Evolutionary conservation across 2,797 vertebrate species (phyloP).

Genomic region (Hyperoplus immaculatus): DNA sequence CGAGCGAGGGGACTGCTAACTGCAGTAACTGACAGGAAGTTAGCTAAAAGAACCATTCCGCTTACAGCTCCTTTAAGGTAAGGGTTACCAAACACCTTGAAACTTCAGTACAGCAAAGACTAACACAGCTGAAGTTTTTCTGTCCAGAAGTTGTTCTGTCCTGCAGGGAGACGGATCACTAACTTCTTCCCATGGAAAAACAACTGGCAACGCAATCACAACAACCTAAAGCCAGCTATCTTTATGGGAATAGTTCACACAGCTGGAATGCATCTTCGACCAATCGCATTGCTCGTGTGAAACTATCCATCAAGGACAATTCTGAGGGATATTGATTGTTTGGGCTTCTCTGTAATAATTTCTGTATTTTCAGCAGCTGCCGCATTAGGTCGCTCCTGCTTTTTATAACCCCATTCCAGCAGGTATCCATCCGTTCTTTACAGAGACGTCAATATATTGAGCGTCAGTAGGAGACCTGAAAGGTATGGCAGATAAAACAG

Average conservation of each 20-base stretch:
- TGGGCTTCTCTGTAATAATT: conserved; percentile 26
- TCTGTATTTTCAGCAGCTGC: conserved; percentile 48
- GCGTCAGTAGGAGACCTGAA: conserved; percentile 20
- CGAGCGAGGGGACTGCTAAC: too few relatives aligned
- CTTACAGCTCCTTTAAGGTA: too few relatives aligned
- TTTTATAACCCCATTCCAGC: conserved; percentile 35
- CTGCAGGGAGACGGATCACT: neutral
- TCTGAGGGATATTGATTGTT: conserved; percentile 36
- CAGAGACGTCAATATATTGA: conserved; percentile 58
- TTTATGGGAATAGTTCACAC: conserved; percentile 38
- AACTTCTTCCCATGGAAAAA: conserved; percentile 7
- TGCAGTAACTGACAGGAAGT: too few relatives aligned
- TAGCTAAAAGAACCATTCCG: too few relatives aligned
- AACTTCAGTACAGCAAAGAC: neutral
- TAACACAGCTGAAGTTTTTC: conserved; percentile 2
- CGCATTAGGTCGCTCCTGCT: conserved; percentile 26
- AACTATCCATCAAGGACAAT: conserved; percentile 47
- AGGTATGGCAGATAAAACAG: conserved; percentile 54
- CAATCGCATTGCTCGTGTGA: conserved; percentile 14
- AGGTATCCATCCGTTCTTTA: conserved; percentile 23
- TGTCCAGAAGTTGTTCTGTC: neutral
- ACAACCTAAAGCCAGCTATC: neutral
- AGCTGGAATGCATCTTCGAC: conserved; percentile 32
- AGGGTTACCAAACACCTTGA: neutral
- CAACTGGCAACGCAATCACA: conserved; percentile 19